Evolutionary conservation across 2,113 vertebrate species (phyloP), one percentile per base, ranked within the genome.

Genomic region (Beaufortia kweichowensis): DNA sequence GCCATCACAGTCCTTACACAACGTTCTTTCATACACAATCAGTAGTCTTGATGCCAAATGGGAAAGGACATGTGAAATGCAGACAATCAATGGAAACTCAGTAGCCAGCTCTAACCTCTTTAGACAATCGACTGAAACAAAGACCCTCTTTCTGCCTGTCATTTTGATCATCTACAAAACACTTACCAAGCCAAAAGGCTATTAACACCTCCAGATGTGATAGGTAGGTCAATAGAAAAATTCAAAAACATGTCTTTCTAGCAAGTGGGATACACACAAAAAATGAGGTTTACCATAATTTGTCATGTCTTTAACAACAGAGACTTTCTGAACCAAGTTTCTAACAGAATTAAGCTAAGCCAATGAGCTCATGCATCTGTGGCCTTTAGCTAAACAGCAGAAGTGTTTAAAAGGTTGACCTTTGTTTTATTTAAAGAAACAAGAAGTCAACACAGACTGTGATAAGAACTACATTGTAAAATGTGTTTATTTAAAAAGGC

Each of bases 1-100:
- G 35, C 57, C 60, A 29, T 64, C 26, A 61, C 28, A 64, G n/a
- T 26, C 41, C 53, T 46, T 70, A 14, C 76, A 41, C 78, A 62
- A 65, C 79, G 83, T 64, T 85, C 62, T 82, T 88, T 77, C 66
- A 29, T 46, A 23, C 55, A 48, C 80, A 76, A 85, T 87, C 84
- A 80, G 84, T 80, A 81, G 80, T 84, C 81, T 76, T 85, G 67
- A 66, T 65, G 29, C 28, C 50, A 43, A 71, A 76, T 33, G 39
- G 43, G 68, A 76, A 77, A 28, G 31, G 21, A 35, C 19, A 53
- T 61, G 77, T 59, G 39, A 26, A 48, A 26, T 56, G 59, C 11
- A 55, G 41, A 33, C 61, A 59, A 71, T 68, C 61, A 70, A 77
- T 55, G 77, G 80, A 68, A 85, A 85, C 80, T 85, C 72, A 17